Evolutionary conservation across 2,888 invertebrate genomes (phyloP).

Genomic region (Phymatocera aterrima): DNA sequence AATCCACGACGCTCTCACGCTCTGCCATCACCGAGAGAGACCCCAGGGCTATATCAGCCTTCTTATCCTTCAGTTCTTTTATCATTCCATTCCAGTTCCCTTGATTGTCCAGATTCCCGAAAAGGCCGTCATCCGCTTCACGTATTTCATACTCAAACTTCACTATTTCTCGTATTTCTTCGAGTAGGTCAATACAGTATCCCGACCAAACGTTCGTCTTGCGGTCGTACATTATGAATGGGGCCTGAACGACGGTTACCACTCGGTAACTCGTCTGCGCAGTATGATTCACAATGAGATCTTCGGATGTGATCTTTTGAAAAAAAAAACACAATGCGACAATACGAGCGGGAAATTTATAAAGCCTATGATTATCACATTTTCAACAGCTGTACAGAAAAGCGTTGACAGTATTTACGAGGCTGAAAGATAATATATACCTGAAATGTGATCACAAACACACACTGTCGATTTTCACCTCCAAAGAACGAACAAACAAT

Average conservation of each 20-base stretch:
- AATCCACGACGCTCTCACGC: constrained; percentile 96
- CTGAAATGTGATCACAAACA: neutral
- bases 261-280: constrained; percentile 92
- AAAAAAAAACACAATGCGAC: no score
- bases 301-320: constrained; percentile 55
- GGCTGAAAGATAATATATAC: neutral
- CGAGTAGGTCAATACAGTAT: constrained; percentile 95
- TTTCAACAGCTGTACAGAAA: neutral
- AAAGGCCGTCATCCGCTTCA: constrained; percentile 87
- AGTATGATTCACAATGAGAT: constrained; percentile 82
- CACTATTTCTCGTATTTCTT: constrained; percentile 89
- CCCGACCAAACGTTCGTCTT: constrained; percentile 78
- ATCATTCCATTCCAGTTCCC: constrained; percentile 92
- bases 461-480: neutral
- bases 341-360: no score
- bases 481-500: neutral
- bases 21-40: constrained; percentile 98
- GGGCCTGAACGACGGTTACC: constrained; percentile 90
- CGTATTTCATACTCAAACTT: constrained; percentile 94
- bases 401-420: neutral
- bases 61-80: constrained; percentile 87
- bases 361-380: neutral
- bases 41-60: constrained; percentile 95
- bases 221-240: constrained; percentile 86
- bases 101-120: constrained; percentile 92